phyloP scores from a whole-genome alignment of 2,797 vertebrate genomes.

The Salmo trutta region DNA sequence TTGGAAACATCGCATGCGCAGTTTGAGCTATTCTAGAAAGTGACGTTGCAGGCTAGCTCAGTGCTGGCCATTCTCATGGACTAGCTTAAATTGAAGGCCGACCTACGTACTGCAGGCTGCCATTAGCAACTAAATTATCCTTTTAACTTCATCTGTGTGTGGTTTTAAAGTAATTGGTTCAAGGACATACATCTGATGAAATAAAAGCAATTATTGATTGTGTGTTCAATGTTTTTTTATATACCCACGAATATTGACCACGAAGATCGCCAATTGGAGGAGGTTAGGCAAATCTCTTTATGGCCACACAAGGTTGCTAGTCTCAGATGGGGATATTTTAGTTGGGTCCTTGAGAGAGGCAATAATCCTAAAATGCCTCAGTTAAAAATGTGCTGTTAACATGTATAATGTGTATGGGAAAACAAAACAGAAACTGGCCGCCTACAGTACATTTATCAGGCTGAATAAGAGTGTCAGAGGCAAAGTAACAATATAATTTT shows the following conservation, averaged over 20 bases:
- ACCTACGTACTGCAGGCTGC: no score
- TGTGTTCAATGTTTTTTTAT: background rate
- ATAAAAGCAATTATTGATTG: no score
- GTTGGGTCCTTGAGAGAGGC: constrained; percentile 43
- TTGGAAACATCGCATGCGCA: no score
- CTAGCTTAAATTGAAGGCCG: no score
- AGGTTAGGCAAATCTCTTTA: constrained; percentile 30
- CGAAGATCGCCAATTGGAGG: background rate
- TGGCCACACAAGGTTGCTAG: background rate
- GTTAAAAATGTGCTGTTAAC: constrained; percentile 46
- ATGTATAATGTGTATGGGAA: background rate
- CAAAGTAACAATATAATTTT: background rate
- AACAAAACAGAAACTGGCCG: background rate
- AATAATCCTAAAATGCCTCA: constrained; percentile 39
- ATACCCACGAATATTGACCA: no score
- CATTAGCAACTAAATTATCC: no score
- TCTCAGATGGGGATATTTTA: constrained; percentile 21
- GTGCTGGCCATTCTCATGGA: no score
- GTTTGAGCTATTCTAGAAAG: no score
- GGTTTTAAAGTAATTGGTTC: no score
- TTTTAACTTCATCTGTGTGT: no score
- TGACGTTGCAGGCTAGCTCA: no score
- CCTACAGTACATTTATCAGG: constrained; percentile 8
- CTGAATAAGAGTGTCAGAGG: constrained; percentile 11
- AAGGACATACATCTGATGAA: no score